Evolutionary conservation across 2,888 invertebrate genomes (phyloP), one percentile per base, ranked within the genome.

Genomic region (Tipula confusa): DNA sequence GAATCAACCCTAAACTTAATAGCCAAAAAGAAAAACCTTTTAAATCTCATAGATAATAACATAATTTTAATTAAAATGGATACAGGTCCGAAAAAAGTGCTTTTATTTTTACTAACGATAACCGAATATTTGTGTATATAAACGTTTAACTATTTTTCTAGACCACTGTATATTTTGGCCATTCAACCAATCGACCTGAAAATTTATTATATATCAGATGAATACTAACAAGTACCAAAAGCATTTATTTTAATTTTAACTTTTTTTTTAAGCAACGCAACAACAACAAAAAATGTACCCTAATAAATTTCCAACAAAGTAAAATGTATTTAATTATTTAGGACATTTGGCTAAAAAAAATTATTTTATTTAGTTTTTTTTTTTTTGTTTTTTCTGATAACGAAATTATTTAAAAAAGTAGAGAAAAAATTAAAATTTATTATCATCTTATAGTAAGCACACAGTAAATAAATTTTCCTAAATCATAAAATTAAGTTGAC

Each of bases 401-500:
- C 64, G 24, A 64, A 64, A 64, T 64, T 24, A 24, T 64, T 64
- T 9, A 24, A 64, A 64, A 64, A 18, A 64, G 11, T 33, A 33
- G 0, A 24, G 24, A 64, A 64, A 64, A 64, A 64, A 64, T 0
- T 1, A 3, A 24, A 33, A 64, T 64, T 64, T 64, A 64, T 64
- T 64, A 64, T 64, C 64, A 24, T 64, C 64, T 64, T 24, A 64
- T 24, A 64, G 43, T 18, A 15, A 43, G 7, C 33, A 15, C 24
- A 64, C 64, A 64, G 64, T 64, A 64, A 64, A 64, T 64, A 64
- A 64, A 64, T 64, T 64, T 64, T 64, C 64, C 64, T 64, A 64
- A 24, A 64, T 64, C 64, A 64, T 24, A 64, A 64, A 64, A 64
- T 64, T 64, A 64, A 64, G 64, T 64, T 64, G 64, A 64, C 64